Percentiles rank a stretch among this genome's conserved stretches.
These are phyloP conservation scores for Zaprionus vittiger DNA, from an alignment of 1,140 invertebrate species.

Conservation along the genomic window DNA sequence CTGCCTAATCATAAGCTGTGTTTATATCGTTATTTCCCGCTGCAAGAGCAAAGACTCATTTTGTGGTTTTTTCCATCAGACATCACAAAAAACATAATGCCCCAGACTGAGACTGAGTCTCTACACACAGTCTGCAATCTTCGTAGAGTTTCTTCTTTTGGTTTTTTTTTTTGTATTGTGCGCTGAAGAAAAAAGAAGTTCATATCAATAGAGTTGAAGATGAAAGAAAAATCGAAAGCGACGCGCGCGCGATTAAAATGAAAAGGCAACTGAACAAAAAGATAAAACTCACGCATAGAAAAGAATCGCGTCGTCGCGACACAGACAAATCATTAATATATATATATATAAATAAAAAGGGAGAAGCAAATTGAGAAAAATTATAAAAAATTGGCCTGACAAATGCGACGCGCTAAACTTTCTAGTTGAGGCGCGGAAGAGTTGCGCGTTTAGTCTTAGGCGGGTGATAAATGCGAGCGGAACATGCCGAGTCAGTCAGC, in stretches of 20 bases:
- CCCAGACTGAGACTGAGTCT: background rate
- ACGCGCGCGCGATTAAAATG: slow-evolving; percentile 36
- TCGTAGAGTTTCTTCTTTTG: background rate
- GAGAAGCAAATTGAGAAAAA: slow-evolving; percentile 2
- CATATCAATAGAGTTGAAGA: slow-evolving; percentile 38
- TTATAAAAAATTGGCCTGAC: background rate
- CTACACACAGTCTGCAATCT: background rate
- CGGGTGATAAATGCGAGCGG: slow-evolving; percentile 10
- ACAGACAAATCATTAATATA: slow-evolving; percentile 6
- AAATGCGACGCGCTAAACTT: slow-evolving; percentile 3
- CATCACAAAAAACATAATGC: background rate
- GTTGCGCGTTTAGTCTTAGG: background rate
- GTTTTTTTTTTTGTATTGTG: background rate
- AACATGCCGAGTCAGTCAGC: slow-evolving; percentile 10
- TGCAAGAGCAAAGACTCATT: background rate
- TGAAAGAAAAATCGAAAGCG: slow-evolving; percentile 54
- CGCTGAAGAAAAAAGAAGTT: slow-evolving; percentile 22
- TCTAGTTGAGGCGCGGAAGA: background rate
- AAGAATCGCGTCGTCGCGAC: background rate
- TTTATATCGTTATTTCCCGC: slow-evolving; percentile 3
- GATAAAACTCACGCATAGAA: slow-evolving; percentile 1
- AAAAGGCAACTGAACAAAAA: slow-evolving; percentile 17
- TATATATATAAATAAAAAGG: background rate
- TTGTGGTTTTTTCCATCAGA: slow-evolving; percentile 8
- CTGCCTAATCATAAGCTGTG: background rate